Evolutionary conservation across 1,140 invertebrate genomes (phyloP).

Genomic region (Calephelis nemesis): DNA sequence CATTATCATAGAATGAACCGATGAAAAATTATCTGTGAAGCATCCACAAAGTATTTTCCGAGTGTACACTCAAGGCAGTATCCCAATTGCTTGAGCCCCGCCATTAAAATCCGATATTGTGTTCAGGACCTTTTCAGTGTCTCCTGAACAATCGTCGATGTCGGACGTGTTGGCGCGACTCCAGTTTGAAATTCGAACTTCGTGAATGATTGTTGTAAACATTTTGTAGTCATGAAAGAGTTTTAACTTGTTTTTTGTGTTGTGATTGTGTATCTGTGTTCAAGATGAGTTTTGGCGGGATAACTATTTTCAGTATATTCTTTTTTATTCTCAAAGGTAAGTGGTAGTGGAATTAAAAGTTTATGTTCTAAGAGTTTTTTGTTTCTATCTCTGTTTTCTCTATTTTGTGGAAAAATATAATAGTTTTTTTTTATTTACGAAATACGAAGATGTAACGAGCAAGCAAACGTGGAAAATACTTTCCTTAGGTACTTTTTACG

Average conservation of each 20-base stretch:
- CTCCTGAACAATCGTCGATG: constrained; percentile 3
- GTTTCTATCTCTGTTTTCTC: no score
- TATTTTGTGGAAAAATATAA: no score
- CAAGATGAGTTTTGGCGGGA: constrained; percentile 1
- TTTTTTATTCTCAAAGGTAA: constrained; percentile 1
- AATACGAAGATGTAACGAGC: no score
- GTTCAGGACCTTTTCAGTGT: constrained; percentile 16
- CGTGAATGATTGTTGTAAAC: constrained; percentile 1
- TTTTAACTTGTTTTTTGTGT: constrained; percentile 4
- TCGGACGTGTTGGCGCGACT: constrained; percentile 4
- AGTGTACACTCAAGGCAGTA: constrained; percentile 17
- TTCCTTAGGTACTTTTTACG: no score
- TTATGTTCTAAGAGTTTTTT: no score
- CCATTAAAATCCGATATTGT: constrained; percentile 17
- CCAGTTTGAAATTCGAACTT: constrained; percentile 7
- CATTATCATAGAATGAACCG: background rate
- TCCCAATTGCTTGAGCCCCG: constrained; percentile 10
- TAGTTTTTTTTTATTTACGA: no score
- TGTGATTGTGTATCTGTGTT: constrained; percentile 8
- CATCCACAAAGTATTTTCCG: constrained; percentile 5
- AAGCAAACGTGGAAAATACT: no score
- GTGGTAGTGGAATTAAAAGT: background rate
- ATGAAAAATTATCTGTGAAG: background rate
- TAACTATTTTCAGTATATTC: background rate
- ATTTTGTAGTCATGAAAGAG: constrained; percentile 6